Evolutionary conservation across 2,888 invertebrate species (phyloP), one percentile per base, ranked within the genome.

Genomic region (Hirtodrosophila alboralis): DNA sequence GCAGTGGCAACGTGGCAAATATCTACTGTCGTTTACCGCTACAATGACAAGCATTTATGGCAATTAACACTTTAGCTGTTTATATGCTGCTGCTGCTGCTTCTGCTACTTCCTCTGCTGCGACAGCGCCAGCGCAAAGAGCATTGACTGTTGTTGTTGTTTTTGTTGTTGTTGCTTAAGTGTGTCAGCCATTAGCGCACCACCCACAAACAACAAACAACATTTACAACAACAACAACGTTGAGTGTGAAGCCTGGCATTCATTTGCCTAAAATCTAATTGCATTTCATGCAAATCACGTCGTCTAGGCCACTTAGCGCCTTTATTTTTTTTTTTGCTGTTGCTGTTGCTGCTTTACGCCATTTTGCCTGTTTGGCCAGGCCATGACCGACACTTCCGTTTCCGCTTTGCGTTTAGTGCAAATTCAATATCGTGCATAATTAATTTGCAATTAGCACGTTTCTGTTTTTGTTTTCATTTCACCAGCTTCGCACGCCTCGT

Each of bases 51-150:
- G 89, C 89, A 90, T 90, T 90, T 90, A 90, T 90, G 87, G 89
- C 90, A 90, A 90, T 90, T 90, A 90, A 90, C 90, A 90, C 90
- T 90, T 90, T 89, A 89, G 88, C 89, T 90, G 88, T 90, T 90
- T 90, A 89, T 84, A 78, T 69, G 84, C 81, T 72, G 72, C 59
- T 75, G 49, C 72, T 45, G 56, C 64, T 52, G 54, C 49, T 52
- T 31, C 14, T 26, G 49, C 26, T 48, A 45, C 21, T 45, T 10
- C 14, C 26, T 57, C 16, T 37, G 48, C 49, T 59, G 47, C 34
- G 38, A 47, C 59, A 41, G 61, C 61, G 59, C 45, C 59, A 65
- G 59, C 65, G 70, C 59, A 44, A 43, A 43, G 28, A 45, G 45
- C 45, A 33, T 63, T 40, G 45, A 44, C 16, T 45, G 38, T 6